Conservation (phyloP, 2,888 invertebrate genomes). For the Cheilosia urbana region DNA sequence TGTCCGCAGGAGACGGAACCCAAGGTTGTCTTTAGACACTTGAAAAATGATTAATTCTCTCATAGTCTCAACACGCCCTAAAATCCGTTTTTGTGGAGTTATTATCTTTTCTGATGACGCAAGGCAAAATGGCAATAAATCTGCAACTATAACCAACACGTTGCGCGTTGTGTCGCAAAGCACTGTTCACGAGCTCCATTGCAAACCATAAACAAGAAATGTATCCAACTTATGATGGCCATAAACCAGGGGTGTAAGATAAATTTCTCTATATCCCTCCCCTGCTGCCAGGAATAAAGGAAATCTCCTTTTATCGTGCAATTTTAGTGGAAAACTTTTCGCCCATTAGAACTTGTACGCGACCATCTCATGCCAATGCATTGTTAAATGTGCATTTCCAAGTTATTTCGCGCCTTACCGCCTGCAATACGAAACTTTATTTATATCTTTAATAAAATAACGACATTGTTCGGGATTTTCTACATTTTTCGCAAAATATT, state of each 20-base stretch:
- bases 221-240: constrained; percentile 30
- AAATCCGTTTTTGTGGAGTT: not conserved
- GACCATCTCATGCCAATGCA: constrained; percentile 26
- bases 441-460: constrained; percentile 32
- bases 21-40: no score
- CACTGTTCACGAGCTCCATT: constrained; percentile 13
- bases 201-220: constrained; percentile 26
- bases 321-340: constrained; percentile 59
- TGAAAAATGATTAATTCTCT: no score
- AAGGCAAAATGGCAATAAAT: constrained; percentile 30
- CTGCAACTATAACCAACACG: constrained; percentile 18
- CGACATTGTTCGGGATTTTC: not conserved
- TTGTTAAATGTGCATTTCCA: constrained; percentile 64
- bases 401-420: constrained; percentile 21
- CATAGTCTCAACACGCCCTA: no score
- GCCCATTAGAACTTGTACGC: not conserved
- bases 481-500: constrained; percentile 1
- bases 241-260: constrained; percentile 36
- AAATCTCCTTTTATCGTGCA: constrained; percentile 41
- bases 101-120: not conserved
- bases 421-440: constrained; percentile 45
- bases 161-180: not conserved
- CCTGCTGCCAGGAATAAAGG: constrained; percentile 12
- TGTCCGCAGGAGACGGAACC: no score
- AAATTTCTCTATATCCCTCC: constrained; percentile 19